Conservation (phyloP, 1,140 invertebrate species). For the Drosophila athabasca region DNA sequence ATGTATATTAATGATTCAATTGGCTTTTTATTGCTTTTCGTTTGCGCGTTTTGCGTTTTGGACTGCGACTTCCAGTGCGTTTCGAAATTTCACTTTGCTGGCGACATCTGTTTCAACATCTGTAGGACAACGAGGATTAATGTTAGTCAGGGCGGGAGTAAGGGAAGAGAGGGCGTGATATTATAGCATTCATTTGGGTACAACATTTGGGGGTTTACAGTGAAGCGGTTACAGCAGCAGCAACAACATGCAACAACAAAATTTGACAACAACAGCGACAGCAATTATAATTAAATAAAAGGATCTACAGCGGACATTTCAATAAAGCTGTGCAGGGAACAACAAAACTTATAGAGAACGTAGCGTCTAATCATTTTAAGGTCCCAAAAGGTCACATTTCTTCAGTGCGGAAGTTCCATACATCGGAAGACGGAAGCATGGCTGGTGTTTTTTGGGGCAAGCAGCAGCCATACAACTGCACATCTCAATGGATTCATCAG, state of each 20-base stretch:
- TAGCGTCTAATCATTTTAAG: too few relatives aligned
- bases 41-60: conserved; percentile 50
- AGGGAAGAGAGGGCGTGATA: conserved; percentile 37
- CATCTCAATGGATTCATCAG: conserved; percentile 37
- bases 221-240: conserved; percentile 38
- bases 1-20: conserved; percentile 55
- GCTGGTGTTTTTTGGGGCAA: background rate
- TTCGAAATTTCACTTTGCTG: conserved; percentile 58
- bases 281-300: conserved; percentile 19
- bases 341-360: too few relatives aligned
- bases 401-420: background rate
- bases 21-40: conserved; percentile 67
- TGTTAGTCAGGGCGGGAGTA: conserved; percentile 21
- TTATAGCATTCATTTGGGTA: conserved; percentile 23
- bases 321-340: background rate
- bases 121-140: conserved; percentile 31
- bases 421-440: too few relatives aligned
- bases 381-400: too few relatives aligned
- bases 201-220: background rate
- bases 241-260: conserved; percentile 68
- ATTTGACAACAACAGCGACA: conserved; percentile 29
- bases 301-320: conserved; percentile 12
- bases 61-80: conserved; percentile 60
- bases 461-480: conserved; percentile 47
- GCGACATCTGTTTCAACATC: conserved; percentile 66